A percentile compares a stretch with the other conserved stretches of the same genome.
Conservation (phyloP, 2,113 vertebrate species). For the Halcyon senegalensis region DNA sequence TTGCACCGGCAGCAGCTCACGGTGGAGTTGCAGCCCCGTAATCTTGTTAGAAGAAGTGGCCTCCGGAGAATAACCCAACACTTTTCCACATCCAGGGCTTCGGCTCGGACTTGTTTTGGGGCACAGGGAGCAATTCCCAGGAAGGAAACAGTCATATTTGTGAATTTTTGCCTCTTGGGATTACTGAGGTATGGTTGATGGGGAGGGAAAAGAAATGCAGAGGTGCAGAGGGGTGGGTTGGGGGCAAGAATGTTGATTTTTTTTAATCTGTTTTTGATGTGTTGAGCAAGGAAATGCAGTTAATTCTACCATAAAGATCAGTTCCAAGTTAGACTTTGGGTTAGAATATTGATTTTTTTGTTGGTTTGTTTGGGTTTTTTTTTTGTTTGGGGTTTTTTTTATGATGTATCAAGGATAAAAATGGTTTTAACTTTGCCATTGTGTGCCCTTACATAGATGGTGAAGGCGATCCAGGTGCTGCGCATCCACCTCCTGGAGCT, state of each 20-base stretch:
- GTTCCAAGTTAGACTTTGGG: background rate
- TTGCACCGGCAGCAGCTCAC: constrained; percentile 69
- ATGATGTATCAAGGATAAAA: rapidly evolving
- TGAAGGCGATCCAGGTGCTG: constrained; percentile 97
- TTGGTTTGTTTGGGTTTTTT: no score
- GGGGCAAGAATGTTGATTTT: background rate
- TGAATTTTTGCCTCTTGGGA: background rate
- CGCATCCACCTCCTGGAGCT: constrained; percentile 97
- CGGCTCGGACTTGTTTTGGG: background rate
- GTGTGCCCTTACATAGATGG: constrained; percentile 80
- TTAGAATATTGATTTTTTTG: background rate
- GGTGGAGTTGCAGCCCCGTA: constrained; percentile 15
- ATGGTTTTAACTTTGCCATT: background rate
- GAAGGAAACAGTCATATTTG: background rate
- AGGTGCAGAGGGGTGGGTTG: background rate
- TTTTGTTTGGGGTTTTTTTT: background rate
- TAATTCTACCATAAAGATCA: background rate
- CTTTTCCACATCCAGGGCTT: background rate
- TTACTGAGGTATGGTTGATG: background rate
- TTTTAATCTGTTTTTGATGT: background rate
- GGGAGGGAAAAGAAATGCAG: background rate
- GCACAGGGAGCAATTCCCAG: background rate
- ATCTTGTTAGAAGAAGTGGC: constrained; percentile 58
- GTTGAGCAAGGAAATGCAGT: background rate
- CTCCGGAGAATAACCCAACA: constrained; percentile 41